Evolutionary conservation across 2,888 invertebrate genomes (phyloP).

Genomic region (Clostera curtula): DNA sequence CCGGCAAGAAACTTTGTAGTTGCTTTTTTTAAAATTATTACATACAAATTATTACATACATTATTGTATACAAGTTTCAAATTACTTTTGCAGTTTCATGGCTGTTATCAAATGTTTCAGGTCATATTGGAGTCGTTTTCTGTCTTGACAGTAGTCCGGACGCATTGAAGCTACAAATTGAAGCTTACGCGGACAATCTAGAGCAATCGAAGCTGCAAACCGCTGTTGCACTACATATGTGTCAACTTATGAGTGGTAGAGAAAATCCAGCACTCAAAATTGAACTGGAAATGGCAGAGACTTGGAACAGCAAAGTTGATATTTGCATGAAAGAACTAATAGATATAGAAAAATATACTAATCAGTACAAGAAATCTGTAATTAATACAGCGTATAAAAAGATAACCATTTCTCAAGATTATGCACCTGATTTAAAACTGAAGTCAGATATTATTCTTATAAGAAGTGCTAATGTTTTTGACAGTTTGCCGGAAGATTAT

Average conservation of each 20-base stretch:
- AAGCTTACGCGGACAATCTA: slow-evolving; percentile 10
- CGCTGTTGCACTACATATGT: slow-evolving; percentile 10
- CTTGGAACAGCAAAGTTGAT: slow-evolving; percentile 4
- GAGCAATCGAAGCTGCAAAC: slow-evolving; percentile 9
- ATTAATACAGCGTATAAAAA: slow-evolving; percentile 9
- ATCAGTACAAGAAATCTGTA: slow-evolving; percentile 2
- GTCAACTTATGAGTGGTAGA: slow-evolving; percentile 8
- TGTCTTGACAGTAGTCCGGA: slow-evolving; percentile 17
- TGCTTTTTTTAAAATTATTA: too few species aligned
- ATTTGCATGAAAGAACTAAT: slow-evolving; percentile 1
- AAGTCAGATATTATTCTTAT: slow-evolving; percentile 11
- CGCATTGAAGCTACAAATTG: slow-evolving; percentile 9
- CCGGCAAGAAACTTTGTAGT: too few species aligned
- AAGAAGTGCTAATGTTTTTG: slow-evolving; percentile 1
- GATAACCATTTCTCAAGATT: slow-evolving; percentile 8
- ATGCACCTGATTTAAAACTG: slow-evolving; percentile 9
- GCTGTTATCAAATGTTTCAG: slow-evolving; percentile 4
- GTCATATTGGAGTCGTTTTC: slow-evolving; percentile 14
- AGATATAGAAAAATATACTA: not conserved
- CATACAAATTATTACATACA: too few species aligned
- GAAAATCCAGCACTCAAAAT: not conserved
- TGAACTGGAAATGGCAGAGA: not conserved
- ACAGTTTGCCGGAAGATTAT: slow-evolving; percentile 2
- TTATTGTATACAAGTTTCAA: too few species aligned
- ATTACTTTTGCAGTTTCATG: not conserved